Percentiles rank a stretch among this genome's conserved stretches.
Conservation (phyloP, 1,140 invertebrate species). For the Tetragonula clypearis region DNA sequence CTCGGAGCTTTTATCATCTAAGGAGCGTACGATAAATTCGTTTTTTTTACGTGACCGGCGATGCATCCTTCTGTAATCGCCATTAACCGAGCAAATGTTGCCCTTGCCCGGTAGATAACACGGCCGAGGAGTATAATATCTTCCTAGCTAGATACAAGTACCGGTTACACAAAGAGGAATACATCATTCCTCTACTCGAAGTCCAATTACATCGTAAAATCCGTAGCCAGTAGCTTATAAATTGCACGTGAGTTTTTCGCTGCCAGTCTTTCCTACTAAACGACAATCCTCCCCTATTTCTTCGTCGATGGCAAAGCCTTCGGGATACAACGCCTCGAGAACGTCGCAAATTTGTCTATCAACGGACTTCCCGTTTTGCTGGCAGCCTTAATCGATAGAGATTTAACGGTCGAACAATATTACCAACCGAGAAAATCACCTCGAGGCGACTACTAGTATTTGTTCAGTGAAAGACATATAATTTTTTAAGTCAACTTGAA, state of each 20-base stretch:
- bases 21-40: conserved; percentile 13
- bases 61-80: conserved; percentile 22
- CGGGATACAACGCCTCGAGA: neutral
- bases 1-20: neutral
- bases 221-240: conserved; percentile 58
- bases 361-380: neutral
- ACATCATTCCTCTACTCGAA: conserved; percentile 43
- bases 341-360: neutral
- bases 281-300: conserved; percentile 38
- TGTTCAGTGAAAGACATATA: neutral
- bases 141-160: conserved; percentile 67
- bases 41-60: conserved; percentile 40
- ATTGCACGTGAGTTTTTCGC: conserved; percentile 55
- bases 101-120: conserved; percentile 37
- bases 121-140: conserved; percentile 59
- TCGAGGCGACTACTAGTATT: neutral
- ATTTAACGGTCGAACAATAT: neutral
- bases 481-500: neutral
- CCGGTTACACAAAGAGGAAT: conserved; percentile 50
- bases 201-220: conserved; percentile 70
- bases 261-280: conserved; percentile 28
- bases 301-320: neutral
- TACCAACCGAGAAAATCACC: too few relatives aligned
- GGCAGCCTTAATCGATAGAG: neutral
- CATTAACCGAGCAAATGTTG: conserved; percentile 46